These are phyloP conservation scores for Eucera pruinosa DNA, from an alignment of 2,888 invertebrate genomes.

Conservation along the genomic window DNA sequence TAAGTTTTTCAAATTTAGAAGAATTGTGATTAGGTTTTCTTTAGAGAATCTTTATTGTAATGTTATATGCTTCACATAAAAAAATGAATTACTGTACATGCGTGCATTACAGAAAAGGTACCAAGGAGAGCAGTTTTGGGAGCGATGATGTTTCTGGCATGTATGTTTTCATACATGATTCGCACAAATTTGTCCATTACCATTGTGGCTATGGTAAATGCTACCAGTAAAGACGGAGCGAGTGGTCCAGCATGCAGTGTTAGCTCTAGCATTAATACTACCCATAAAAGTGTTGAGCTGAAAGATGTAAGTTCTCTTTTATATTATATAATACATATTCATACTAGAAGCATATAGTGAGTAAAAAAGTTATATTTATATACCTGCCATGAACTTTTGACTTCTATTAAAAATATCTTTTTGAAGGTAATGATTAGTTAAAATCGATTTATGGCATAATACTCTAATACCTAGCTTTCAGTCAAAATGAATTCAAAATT, in stretches of 20 bases:
- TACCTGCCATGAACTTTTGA: too few relatives aligned
- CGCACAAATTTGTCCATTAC: slow-evolving; percentile 91
- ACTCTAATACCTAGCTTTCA: too few relatives aligned
- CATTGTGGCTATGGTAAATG: slow-evolving; percentile 81
- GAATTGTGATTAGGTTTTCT: too few relatives aligned
- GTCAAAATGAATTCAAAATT: too few relatives aligned
- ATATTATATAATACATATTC: not conserved
- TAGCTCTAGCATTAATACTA: slow-evolving; percentile 11
- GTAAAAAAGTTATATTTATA: too few relatives aligned
- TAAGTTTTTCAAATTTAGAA: too few relatives aligned
- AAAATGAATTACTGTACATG: too few relatives aligned
- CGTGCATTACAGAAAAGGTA: slow-evolving; percentile 83
- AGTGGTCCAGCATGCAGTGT: slow-evolving; percentile 62
- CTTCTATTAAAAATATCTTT: too few relatives aligned
- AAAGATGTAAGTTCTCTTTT: slow-evolving; percentile 69
- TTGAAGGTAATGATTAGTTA: too few relatives aligned
- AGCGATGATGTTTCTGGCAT: slow-evolving; percentile 90
- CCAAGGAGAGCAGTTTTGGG: slow-evolving; percentile 87
- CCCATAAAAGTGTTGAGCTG: slow-evolving; percentile 43
- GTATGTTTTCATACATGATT: slow-evolving; percentile 91
- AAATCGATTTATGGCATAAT: too few relatives aligned
- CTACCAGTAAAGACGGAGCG: slow-evolving; percentile 59
- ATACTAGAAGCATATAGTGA: not conserved
- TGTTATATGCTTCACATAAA: too few relatives aligned
- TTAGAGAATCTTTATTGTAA: too few relatives aligned